A percentile compares a stretch with the other conserved stretches of the same genome.
These are phyloP conservation scores for Oscheius onirici DNA, from an alignment of 2,888 invertebrate genomes.

Conservation along the genomic window DNA sequence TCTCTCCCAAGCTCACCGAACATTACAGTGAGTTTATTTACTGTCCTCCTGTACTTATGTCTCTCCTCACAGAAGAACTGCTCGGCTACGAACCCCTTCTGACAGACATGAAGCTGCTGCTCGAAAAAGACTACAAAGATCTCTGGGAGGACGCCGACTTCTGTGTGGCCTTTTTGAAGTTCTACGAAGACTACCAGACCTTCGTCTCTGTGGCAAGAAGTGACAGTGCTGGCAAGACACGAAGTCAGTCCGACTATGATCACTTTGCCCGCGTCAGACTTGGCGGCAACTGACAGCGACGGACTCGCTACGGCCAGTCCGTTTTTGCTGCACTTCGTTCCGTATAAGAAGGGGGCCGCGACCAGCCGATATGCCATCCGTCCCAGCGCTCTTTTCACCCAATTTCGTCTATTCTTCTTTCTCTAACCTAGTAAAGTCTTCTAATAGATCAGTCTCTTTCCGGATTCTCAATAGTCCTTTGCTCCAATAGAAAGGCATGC, in stretches of 20 bases:
- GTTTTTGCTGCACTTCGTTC: slow-evolving; percentile 14
- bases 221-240: not conserved
- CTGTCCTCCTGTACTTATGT: not conserved
- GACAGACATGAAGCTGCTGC: slow-evolving; percentile 4
- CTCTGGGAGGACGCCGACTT: slow-evolving; percentile 28
- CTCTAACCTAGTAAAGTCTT: not conserved
- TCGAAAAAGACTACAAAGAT: slow-evolving; percentile 15
- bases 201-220: slow-evolving; percentile 7
- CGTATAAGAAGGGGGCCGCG: slow-evolving; percentile 12
- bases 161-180: slow-evolving; percentile 22
- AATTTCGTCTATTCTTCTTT: not conserved
- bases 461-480: not conserved
- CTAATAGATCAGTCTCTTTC: not conserved
- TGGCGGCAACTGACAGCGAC: not conserved
- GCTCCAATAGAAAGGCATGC: no score
- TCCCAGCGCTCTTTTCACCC: no score
- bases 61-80: not conserved
- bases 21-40: slow-evolving; percentile 9
- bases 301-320: slow-evolving; percentile 8
- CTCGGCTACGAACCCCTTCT: slow-evolving; percentile 18
- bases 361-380: slow-evolving; percentile 5
- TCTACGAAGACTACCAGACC: slow-evolving; percentile 13
- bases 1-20: slow-evolving; percentile 4
- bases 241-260: not conserved
- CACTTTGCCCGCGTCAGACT: slow-evolving; percentile 10